phyloP scores from a whole-genome alignment of 1,140 invertebrate species.

The Lithobius niger region DNA sequence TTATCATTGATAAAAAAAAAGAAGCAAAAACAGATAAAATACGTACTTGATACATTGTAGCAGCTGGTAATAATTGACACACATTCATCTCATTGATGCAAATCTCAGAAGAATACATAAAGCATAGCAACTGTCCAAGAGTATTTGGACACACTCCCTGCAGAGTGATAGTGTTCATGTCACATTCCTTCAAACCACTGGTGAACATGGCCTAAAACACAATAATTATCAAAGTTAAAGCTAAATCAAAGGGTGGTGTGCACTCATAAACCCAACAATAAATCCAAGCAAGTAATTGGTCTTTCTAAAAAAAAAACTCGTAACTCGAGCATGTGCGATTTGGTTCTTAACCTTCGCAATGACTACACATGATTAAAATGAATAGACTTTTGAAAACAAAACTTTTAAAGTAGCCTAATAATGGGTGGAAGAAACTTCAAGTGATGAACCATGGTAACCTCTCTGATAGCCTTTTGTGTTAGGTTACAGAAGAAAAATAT shows the following conservation, averaged over 20 bases:
- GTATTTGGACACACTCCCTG: slow-evolving; percentile 76
- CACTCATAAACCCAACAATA: neutral
- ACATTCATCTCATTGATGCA: slow-evolving; percentile 79
- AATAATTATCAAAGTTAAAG: slow-evolving; percentile 26
- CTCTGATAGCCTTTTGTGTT: no score
- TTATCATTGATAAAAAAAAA: slow-evolving; percentile 9
- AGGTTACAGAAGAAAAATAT: no score
- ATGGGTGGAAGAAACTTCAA: no score
- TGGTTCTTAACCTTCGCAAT: no score
- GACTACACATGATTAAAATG: no score
- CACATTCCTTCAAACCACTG: slow-evolving; percentile 67
- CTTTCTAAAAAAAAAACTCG: no score
- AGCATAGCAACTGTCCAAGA: slow-evolving; percentile 66
- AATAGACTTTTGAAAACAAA: no score
- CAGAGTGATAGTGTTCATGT: slow-evolving; percentile 67
- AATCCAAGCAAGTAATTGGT: no score
- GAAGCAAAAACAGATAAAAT: slow-evolving; percentile 5
- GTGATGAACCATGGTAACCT: no score
- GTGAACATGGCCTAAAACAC: slow-evolving; percentile 75
- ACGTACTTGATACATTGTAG: slow-evolving; percentile 82
- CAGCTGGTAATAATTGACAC: slow-evolving; percentile 74
- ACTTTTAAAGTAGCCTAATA: no score
- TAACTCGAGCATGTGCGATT: no score
- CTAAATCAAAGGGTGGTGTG: neutral
- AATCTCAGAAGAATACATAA: slow-evolving; percentile 82